These are phyloP conservation scores for Otolemur garnettii DNA, from an alignment of 2,113 vertebrate genomes.

Conservation along the genomic window DNA sequence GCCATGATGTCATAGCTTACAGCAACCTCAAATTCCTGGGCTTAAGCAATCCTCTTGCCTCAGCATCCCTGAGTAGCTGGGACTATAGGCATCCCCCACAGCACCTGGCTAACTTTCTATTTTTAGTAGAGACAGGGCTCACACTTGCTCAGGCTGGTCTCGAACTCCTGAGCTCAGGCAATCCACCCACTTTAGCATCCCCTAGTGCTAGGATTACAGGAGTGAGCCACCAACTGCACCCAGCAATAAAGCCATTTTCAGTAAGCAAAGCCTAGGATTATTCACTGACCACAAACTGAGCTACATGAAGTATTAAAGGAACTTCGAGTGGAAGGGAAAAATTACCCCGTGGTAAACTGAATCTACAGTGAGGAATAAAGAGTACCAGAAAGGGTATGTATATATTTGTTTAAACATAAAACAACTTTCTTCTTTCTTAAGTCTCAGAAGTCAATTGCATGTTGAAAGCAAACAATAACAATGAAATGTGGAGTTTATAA, in stretches of 20 bases:
- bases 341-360: background rate
- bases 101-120: no score
- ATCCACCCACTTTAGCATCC: no score
- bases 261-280: constrained; percentile 10
- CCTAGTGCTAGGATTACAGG: background rate
- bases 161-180: no score
- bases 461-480: constrained; percentile 9
- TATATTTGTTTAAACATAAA: constrained; percentile 30
- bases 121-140: no score
- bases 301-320: background rate
- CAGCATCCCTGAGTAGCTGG: no score
- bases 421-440: background rate
- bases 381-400: background rate
- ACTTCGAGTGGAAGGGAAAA: constrained; percentile 11
- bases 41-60: no score
- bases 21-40: no score
- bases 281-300: background rate
- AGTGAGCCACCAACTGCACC: background rate
- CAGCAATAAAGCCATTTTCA: constrained; percentile 15
- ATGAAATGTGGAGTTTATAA: background rate
- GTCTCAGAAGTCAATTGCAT: constrained; percentile 14
- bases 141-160: no score
- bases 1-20: no score
- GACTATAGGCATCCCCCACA: no score
- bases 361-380: background rate